Percentiles rank a stretch among this genome's conserved stretches.
These are phyloP conservation scores for Linurgus olivaceus DNA, from an alignment of 2,797 vertebrate genomes.

Conservation along the genomic window DNA sequence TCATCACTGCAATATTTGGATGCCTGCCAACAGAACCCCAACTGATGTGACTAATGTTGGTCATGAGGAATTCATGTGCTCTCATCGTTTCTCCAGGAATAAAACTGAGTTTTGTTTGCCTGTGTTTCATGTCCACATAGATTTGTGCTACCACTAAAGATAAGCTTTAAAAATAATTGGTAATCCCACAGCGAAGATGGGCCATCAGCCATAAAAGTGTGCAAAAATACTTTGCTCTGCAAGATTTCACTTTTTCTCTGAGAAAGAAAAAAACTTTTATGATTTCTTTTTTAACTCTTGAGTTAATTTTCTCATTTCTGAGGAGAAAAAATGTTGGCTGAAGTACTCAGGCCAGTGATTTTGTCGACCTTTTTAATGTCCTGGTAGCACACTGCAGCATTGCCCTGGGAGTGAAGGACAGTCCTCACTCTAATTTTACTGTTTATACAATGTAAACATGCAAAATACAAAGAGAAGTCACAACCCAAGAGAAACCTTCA, in stretches of 20 bases:
- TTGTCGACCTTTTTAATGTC: neutral
- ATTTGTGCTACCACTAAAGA: neutral
- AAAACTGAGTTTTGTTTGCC: neutral
- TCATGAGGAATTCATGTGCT: neutral
- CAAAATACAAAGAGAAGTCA: neutral
- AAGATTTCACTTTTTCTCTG: neutral
- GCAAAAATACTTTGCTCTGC: neutral
- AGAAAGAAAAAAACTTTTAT: neutral
- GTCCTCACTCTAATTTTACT: neutral
- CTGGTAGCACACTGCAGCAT: neutral
- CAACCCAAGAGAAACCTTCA: neutral
- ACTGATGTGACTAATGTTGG: neutral
- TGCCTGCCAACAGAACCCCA: neutral
- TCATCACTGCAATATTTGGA: neutral
- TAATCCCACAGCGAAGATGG: neutral
- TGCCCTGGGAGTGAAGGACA: neutral
- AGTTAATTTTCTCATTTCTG: neutral
- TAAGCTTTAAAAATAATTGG: neutral
- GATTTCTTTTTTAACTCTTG: neutral
- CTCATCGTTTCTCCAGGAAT: fast-evolving
- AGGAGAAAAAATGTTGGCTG: neutral
- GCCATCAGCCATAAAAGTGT: neutral
- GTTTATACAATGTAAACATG: neutral
- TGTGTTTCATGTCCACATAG: neutral
- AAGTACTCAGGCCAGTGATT: neutral